These are phyloP conservation scores for Incurvaria masculella DNA, from an alignment of 2,888 invertebrate genomes.

Conservation along the genomic window DNA sequence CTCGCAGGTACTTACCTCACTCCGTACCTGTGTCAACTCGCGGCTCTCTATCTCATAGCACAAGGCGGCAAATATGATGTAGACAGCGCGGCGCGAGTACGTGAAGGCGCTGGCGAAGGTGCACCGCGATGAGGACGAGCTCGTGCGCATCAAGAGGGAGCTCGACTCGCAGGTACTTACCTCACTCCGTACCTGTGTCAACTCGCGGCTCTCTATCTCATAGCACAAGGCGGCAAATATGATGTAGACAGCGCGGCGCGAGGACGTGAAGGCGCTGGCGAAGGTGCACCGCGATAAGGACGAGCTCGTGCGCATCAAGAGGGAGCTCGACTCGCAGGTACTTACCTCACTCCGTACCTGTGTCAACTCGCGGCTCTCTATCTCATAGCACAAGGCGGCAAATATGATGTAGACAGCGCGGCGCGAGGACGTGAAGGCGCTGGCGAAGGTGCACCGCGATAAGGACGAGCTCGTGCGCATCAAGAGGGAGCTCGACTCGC, in stretches of 20 bases:
- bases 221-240: no score
- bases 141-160: constrained; percentile 82
- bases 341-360: no score
- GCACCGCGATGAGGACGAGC: constrained; percentile 88
- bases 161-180: constrained; percentile 53
- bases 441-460: constrained; percentile 85
- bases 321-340: constrained; percentile 69
- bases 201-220: no score
- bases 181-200: constrained; percentile 24
- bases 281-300: constrained; percentile 89
- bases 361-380: no score
- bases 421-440: constrained; percentile 82
- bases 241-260: constrained; percentile 80
- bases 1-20: constrained; percentile 34
- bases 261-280: constrained; percentile 83
- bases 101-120: constrained; percentile 83
- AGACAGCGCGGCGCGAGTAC: constrained; percentile 81
- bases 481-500: constrained; percentile 73
- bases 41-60: no score
- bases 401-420: constrained; percentile 81
- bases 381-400: no score
- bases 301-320: constrained; percentile 81
- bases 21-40: constrained; percentile 18
- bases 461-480: constrained; percentile 86
- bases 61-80: no score